Evolutionary conservation across 2,797 vertebrate species (phyloP), one percentile per base, ranked within the genome.

Genomic region (Neomorphus geoffroyi): DNA sequence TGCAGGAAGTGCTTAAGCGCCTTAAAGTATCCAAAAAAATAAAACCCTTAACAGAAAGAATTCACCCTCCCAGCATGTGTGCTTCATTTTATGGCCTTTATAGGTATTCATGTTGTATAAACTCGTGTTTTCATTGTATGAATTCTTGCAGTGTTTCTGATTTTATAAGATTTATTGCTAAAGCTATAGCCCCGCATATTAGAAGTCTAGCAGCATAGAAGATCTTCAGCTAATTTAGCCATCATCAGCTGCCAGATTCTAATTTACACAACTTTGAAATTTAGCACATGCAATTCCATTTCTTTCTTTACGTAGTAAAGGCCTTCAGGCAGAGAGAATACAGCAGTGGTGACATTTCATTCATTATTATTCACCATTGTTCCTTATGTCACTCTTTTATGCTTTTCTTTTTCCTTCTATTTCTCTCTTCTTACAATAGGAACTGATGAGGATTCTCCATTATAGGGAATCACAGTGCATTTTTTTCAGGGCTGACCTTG

Each of bases 381-480:
- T 94, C 61, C 88, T 85, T 75, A 9, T 3, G 2, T 88, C 92
- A 60, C 82, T 53, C 78, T 65, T 92, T 56, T 73, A 61, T 82
- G 32, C 45, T 43, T 79, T 65, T 90, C 32, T 79, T 88, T 90
- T 71, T 80, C 53, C 18, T 32, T 71, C 53, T 66, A 35, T 73
- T 84, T 81, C 33, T 89, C 41, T 70, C 54, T 13, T 84, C 87
- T 77, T 80, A 72, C 84, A 92, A 73, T 92, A 72, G 33, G 62
- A 71, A 72, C 41, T 95, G 91, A 93, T 92, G 85, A 94, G 53
- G 73, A 61, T 67, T 95, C 23, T 88, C 33, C n/a, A 57, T 95
- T 85, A 56, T 75, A 90, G 72, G 51, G 37, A 90, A 93, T 82
- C 79, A 26, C 16, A 17, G 45, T 78, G 28, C 43, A 43, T 6